Evolutionary conservation across 2,113 vertebrate genomes (phyloP), one percentile per base, ranked within the genome.

Genomic region (Corapipo altera): DNA sequence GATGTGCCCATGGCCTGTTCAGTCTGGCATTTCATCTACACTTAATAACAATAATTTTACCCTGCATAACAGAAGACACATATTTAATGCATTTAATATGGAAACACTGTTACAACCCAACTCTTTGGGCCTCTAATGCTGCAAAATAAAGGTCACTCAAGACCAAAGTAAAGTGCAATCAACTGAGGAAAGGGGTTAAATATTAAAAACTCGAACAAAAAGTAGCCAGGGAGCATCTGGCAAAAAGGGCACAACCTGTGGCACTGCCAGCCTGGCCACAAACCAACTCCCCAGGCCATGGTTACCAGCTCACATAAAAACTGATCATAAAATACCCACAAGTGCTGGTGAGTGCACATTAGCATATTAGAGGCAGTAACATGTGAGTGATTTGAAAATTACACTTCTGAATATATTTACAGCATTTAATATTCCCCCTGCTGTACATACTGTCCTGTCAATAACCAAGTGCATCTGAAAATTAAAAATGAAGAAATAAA

Each of bases 191-290:
- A 91, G 62, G 57, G 73, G 73, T 94, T 94, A 95, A 93, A 93
- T 54, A 96, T 87, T 96, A 94, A 93, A 89, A 94, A 57, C 80
- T 48, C 55, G n/a, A 77, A 76, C 11, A 44, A 88, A 85, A 91
- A 84, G 57, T 61, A 93, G 86, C 69, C 73, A 88, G 75, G 73
- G 44, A 94, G 44, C 52, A 66, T 86, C 80, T 92, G 76, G 85
- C 91, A 66, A 76, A 78, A 86, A 44, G 51, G 59, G 76, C 70
- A 81, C 44, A 86, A 84, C 52, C 58, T 44, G 15, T 0, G 0
- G 87, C 81, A 75, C 37, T 28, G 65, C 43, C 22, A 72, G 85
- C 37, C 4, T 94, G 91, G 90, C 67, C 59, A 33, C 58, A 85
- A 91, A 91, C 57, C 92, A 93, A 11, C 5, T 92, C 65, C 73